Base-by-base conservation (phyloP, 1,140 invertebrate genomes). In the Nasonia giraulti region DNA sequence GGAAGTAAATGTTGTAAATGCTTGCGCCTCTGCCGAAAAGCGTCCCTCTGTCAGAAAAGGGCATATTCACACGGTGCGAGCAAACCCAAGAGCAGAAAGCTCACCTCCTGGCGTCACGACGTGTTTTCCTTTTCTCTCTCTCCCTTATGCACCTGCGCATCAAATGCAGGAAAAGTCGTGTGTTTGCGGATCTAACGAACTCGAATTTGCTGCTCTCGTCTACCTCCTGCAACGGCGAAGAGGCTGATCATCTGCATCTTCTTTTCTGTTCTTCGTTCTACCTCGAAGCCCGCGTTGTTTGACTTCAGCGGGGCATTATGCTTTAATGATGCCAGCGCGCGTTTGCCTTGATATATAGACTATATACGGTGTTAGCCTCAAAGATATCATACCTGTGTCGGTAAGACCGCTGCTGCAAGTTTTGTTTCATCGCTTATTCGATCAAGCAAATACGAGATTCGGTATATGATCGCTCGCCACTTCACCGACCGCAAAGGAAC, bases 141-240 rank as follows among this genome's bases (percentile, higher is more conserved):
- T 66, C 40, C 17, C 55, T 50, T 17, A 40, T 40, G 4, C 50
- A 62, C 40, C 23, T 40, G 7, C 40, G 27, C 47, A 76, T 66
- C 8, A 55, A 76, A 47, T 47, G 27, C 31, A 11, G 71, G 62
- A 83, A 69, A 50, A 66, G 50, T 62, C 5, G 33, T 74, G 14
- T 83, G 50, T 83, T 83, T 77, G 55, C 74, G 11, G 23, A 77
- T 83, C 33, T 83, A 83, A 77, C 82, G 55, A 83, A 69, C 82
- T 83, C 47, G 69, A 82, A 75, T 75, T 75, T 23, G 71, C 55
- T 74, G 17, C 73, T 74, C 69, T 71, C 10, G 27, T 33, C 12
- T 71, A 31, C 20, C 17, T 17, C 17, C 3, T 27, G 20, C n/a
- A 23, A 23, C 47, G 11, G 66, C 66, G 20, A n/a, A n/a, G 66